A percentile compares a stretch with the other conserved stretches of the same genome.
Evolutionary conservation across 2,113 vertebrate species (phyloP).

Genomic region (Pachyramphus minor): DNA sequence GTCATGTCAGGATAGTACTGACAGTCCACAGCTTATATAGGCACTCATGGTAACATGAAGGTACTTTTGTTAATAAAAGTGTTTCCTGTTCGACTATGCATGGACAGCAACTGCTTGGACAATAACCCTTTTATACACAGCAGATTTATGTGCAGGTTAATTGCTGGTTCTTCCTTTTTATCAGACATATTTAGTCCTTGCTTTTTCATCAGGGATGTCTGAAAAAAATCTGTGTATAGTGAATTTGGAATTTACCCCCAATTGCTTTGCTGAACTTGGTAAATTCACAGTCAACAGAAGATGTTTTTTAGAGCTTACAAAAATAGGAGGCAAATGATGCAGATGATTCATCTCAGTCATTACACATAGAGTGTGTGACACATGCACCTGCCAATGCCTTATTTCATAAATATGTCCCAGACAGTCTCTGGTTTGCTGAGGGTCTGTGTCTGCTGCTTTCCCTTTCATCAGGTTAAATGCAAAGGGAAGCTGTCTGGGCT

Average conservation of each 20-base stretch:
- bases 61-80: not conserved
- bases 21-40: not conserved
- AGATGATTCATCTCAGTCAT: not conserved
- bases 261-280: not conserved
- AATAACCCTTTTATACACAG: not conserved
- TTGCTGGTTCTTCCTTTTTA: not conserved
- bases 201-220: not conserved
- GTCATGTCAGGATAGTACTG: not conserved
- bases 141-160: not conserved
- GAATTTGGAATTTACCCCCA: not conserved
- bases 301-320: not conserved
- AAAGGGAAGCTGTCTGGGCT: not conserved
- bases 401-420: not conserved
- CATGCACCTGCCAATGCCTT: not conserved
- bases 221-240: not conserved
- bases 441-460: not conserved
- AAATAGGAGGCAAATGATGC: not conserved
- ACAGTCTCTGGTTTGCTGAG: not conserved
- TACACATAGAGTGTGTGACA: not conserved
- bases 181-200: not conserved
- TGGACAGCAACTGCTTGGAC: not conserved
- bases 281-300: not conserved
- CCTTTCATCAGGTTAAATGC: not conserved
- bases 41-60: slow-evolving; percentile 14
- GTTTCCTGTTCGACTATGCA: not conserved